Evolutionary conservation across 1,140 invertebrate species (phyloP), one percentile per base, ranked within the genome.

Genomic region (Zaprionus africanus): DNA sequence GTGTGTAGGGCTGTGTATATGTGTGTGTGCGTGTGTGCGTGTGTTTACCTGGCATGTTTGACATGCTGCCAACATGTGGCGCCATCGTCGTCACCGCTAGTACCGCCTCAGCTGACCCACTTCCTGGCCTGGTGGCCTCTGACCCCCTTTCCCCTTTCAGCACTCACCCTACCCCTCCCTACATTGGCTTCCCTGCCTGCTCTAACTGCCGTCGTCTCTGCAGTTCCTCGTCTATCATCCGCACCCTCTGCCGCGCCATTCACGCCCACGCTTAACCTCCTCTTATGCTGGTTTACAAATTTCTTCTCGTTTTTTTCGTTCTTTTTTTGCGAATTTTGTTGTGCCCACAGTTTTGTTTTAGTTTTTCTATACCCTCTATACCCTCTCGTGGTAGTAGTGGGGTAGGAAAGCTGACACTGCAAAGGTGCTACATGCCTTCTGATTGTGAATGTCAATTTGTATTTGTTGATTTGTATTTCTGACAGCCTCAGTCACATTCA

Each of bases 51-150:
- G 58, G 51, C 68, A 65, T 77, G 63, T 79, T 79, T 73, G 74
- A 79, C 78, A 79, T 77, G 76, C 59, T 79, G 68, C 67, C 67
- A 81, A 75, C 76, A 67, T 67, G 66, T 64, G 69, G 78, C 65
- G 64, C 60, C 79, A 17, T 9, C 41, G n/a, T 17, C 41, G n/a
- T 46, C n/a, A 66, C 70, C 51, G 26, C 28, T 31, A 68, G 19
- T 36, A 49, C 31, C 58, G 57, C 59, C 65, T 78, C 49, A 74
- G 69, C 63, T 81, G 82, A 85, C 82, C 82, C 82, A 85, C 81
- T 81, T 82, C 58, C 24, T 51, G 36, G 22, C 64, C 19, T 34
- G 65, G n/a, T 56, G 56, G 58, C 41, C 61, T 58, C 51, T 63
- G 26, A n/a, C 41, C 74, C 66, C 34, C 34, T 22, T 12, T 41